Base-by-base conservation (phyloP, 2,888 invertebrate genomes). In the Drosophila anomalipes region DNA sequence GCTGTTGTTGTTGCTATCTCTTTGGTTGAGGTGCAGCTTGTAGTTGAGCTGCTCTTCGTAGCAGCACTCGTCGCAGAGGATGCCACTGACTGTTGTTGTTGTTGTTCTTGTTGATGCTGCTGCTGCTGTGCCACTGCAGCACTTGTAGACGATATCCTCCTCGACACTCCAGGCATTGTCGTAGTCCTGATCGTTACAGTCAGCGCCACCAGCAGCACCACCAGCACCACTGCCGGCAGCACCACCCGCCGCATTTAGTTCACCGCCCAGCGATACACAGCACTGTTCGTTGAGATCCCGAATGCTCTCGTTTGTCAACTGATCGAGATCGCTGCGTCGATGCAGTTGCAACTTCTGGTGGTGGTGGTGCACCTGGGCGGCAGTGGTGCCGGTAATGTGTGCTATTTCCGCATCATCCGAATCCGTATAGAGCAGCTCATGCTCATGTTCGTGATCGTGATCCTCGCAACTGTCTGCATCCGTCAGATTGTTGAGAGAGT, bases 401-500 rank as follows among this genome's bases (percentile, higher is more conserved):
- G 95, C 94, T 51, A 95, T 95, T 91, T 96, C 96, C n/a, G 95
- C 95, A 70, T 95, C 95, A 63, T 96, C 95, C 1, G 96, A 96
- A 88, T 95, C 95, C 5, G 95, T 95, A 90, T 96, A 84, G 52
- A 91, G 76, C 56, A 84, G 67, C 56, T 95, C 95, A 9, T 83
- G 82, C 41, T 95, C 57, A n/a, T 57, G 57, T 14, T 57, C 41
- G 2, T 35, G 35, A 35, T 47, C 47, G 47, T 47, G 47, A 16
- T 47, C 95, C 87, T 95, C 95, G 37, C 82, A 95, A 66, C 94
- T 95, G 74, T 94, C 95, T 53, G 94, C 95, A 84, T 95, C 95
- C 0, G 96, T 96, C 6, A 96, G 95, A 93, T 96, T 96, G 71
- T 96, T 96, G 37, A 96, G 94, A 77, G 95, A 96, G 91, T 96